Evolutionary conservation across 1,140 invertebrate genomes (phyloP).

Genomic region (Pseudachorutes palmiensis): DNA sequence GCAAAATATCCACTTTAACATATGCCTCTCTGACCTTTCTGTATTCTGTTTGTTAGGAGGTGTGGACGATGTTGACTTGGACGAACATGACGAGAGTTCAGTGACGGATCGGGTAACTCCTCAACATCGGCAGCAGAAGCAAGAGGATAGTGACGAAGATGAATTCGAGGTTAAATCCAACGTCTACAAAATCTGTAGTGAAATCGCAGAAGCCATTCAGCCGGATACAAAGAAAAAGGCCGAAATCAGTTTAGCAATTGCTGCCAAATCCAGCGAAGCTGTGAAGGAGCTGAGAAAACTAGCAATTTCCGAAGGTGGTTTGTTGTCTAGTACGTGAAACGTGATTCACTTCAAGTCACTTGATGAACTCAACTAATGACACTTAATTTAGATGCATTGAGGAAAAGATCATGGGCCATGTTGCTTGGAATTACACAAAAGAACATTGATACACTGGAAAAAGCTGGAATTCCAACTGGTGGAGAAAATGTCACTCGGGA

Average conservation of each 20-base stretch:
- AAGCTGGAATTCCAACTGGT: constrained; percentile 8
- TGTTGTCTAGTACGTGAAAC: constrained; percentile 34
- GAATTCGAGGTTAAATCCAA: constrained; percentile 15
- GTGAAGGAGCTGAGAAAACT: constrained; percentile 20
- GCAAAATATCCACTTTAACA: too few relatives aligned
- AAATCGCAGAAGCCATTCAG: constrained; percentile 24
- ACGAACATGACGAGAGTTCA: too few relatives aligned
- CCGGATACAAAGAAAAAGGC: constrained; percentile 22
- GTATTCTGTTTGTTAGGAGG: too few relatives aligned
- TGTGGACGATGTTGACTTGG: too few relatives aligned
- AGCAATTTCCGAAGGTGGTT: constrained; percentile 27
- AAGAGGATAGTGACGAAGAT: not conserved
- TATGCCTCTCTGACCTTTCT: too few relatives aligned
- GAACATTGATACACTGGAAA: constrained; percentile 18
- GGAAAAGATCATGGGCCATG: constrained; percentile 30
- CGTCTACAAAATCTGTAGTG: constrained; percentile 32
- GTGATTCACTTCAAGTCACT: too few relatives aligned
- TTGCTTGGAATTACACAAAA: constrained; percentile 26
- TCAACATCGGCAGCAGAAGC: too few relatives aligned
- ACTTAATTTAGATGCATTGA: constrained; percentile 24
- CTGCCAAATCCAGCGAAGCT: not conserved
- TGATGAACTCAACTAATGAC: not conserved
- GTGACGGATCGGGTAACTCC: too few relatives aligned
- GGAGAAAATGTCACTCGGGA: constrained; percentile 21
- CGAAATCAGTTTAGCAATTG: constrained; percentile 23